Evolutionary conservation across 2,113 vertebrate genomes (phyloP), one percentile per base, ranked within the genome.

Genomic region (Oncorhynchus masou): DNA sequence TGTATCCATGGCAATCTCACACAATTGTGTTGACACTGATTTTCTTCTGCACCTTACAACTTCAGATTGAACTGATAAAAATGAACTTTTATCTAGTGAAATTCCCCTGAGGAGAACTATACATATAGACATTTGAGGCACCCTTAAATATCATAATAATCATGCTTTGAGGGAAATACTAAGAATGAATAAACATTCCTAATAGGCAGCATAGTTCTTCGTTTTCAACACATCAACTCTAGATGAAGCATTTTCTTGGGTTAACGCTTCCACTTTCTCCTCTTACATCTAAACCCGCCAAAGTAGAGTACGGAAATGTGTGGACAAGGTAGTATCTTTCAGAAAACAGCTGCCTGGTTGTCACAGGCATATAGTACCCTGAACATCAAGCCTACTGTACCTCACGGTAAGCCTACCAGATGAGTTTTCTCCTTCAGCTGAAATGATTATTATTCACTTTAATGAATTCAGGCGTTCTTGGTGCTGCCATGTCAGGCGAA

Each of bases 1-100:
- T 81, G 79, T 84, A 81, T 81, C 83, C 79, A 81, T 84, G 79
- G 83, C 45, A 74, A 84, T 78, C 54, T 62, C 71, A 34, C 69
- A 71, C 66, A 73, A 65, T 71, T 78, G 74, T 78, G 75, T 72
- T 68, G 75, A 68, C 72, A 75, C 71, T 57, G 57, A 24, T 71
- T 62, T 68, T 66, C 49, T 4, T 64, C 54, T 48, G 20, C 57
- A 3, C 65, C 16, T 0, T 20, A 2, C 65, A 75, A 70, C 68
- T 69, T 60, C 31, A 48, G 60, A 49, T 57, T 73, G n/a, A 48
- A 59, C 19, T 74, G 13, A 66, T 22, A 68, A 62, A 75, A 51
- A 60, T 3, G 0, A 9, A 20, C 15, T 67, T 24, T 25, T 15
- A 25, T 65, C 15, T 27, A 20, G 4, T 27, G 65, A 67, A 13